Evolutionary conservation across 1,140 invertebrate genomes (phyloP).

Genomic region (Adoxophyes honmai): DNA sequence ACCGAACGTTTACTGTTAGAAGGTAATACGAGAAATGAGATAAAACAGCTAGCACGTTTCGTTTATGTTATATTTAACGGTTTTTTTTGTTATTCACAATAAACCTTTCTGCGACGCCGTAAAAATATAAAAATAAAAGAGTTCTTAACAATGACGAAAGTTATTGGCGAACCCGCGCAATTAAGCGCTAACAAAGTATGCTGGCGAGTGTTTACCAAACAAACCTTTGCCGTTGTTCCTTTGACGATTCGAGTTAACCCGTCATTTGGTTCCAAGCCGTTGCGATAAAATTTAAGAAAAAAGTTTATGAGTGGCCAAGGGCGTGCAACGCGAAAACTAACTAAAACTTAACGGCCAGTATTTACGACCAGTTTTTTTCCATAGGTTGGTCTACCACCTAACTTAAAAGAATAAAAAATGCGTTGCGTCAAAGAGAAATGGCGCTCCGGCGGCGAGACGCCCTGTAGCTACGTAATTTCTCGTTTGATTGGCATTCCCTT

Average conservation of each 20-base stretch:
- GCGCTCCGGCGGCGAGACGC: constrained; percentile 25
- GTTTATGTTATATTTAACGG: too few relatives aligned
- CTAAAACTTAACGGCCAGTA: constrained; percentile 51
- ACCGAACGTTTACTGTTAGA: too few relatives aligned
- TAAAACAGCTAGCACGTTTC: too few relatives aligned
- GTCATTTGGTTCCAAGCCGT: constrained; percentile 35
- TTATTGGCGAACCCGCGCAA: constrained; percentile 58
- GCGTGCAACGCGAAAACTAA: constrained; percentile 32
- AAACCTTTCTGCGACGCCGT: constrained; percentile 34
- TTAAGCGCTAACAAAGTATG: constrained; percentile 56
- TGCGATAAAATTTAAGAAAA: constrained; percentile 39
- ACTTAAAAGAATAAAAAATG: constrained; percentile 30
- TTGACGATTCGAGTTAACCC: constrained; percentile 48
- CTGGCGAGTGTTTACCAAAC: constrained; percentile 47
- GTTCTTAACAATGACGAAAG: constrained; percentile 40
- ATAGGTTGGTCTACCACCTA: constrained; percentile 27
- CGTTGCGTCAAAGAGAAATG: constrained; percentile 42
- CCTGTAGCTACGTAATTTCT: not conserved
- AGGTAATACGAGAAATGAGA: too few relatives aligned
- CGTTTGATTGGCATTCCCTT: not conserved
- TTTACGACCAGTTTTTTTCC: constrained; percentile 52
- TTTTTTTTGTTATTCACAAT: too few relatives aligned
- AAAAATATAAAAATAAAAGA: constrained; percentile 45
- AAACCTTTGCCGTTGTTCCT: constrained; percentile 47
- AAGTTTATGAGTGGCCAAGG: constrained; percentile 61